These are phyloP conservation scores for Mallotus villosus DNA, from an alignment of 2,797 vertebrate species.

Conservation along the genomic window DNA sequence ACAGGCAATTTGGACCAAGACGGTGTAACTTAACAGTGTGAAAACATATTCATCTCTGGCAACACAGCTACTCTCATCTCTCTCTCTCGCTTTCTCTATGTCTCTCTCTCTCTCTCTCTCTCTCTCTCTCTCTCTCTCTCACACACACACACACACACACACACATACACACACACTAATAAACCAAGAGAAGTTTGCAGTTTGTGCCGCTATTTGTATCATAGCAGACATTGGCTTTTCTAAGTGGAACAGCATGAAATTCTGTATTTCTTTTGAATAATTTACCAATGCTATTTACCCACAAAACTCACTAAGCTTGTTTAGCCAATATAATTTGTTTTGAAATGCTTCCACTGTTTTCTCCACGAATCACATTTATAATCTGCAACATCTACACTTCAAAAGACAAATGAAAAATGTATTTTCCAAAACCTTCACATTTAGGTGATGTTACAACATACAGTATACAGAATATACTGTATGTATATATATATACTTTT, in stretches of 20 bases:
- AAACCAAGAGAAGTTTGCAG: background rate
- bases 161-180: background rate
- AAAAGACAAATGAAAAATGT: too few species aligned
- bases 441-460: too few species aligned
- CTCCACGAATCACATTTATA: background rate
- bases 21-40: conserved; percentile 43
- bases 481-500: too few species aligned
- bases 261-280: background rate
- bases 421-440: too few species aligned
- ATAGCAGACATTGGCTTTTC: background rate
- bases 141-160: conserved; percentile 12
- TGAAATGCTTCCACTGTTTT: background rate
- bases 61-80: conserved; percentile 1
- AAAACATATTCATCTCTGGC: conserved; percentile 38
- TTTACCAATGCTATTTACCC: conserved; percentile 4
- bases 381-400: background rate
- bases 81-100: background rate
- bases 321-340: background rate
- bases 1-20: conserved; percentile 51
- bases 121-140: background rate
- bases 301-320: conserved; percentile 1
- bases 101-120: too few species aligned
- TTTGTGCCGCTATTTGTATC: conserved; percentile 22
- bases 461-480: too few species aligned
- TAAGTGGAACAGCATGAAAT: background rate